Conservation (phyloP, 2,797 vertebrate genomes). For the Arctocebus calabarensis region DNA sequence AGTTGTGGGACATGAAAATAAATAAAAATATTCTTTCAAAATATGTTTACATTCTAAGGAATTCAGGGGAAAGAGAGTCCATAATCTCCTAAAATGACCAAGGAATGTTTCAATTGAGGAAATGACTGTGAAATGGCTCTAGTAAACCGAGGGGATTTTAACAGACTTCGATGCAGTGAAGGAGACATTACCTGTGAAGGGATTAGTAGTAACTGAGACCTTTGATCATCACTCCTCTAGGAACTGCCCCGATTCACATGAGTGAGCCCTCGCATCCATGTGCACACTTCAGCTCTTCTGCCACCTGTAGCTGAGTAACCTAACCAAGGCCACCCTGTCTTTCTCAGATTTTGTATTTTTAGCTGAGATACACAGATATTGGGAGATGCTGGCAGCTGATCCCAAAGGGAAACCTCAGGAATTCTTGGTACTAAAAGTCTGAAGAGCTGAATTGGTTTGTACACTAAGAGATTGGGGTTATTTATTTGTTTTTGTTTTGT, state of each 20-base stretch:
- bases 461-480: not conserved
- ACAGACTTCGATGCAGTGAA: not conserved
- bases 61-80: not conserved
- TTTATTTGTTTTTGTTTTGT: not conserved
- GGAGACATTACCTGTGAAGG: not conserved
- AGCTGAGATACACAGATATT: not conserved
- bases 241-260: not conserved
- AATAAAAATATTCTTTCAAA: not conserved
- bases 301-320: not conserved
- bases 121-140: not conserved
- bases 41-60: not conserved
- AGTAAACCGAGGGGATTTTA: not conserved
- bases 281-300: not conserved
- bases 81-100: not conserved
- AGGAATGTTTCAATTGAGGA: not conserved
- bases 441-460: not conserved
- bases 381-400: not conserved
- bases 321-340: not conserved
- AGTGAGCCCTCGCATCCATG: too few species aligned
- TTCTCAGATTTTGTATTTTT: not conserved
- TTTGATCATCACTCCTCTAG: not conserved
- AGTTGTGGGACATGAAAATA: not conserved
- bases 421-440: not conserved
- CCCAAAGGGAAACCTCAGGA: not conserved
- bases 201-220: not conserved